Evolutionary conservation across 2,888 invertebrate species (phyloP).

Genomic region (Conops quadrifasciatus): DNA sequence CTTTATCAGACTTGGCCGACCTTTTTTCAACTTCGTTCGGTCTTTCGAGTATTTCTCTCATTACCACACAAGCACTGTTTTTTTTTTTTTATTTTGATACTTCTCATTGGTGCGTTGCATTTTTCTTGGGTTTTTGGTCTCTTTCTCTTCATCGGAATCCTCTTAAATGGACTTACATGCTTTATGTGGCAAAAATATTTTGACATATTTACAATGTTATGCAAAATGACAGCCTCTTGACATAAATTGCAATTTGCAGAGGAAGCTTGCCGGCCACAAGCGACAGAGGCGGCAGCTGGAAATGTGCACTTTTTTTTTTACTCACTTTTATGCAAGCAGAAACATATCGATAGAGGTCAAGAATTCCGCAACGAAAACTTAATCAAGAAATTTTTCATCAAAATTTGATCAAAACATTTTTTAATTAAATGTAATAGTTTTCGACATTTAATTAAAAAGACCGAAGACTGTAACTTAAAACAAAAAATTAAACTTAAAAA

Average conservation of each 20-base stretch:
- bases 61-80: conserved; percentile 22
- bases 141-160: conserved; percentile 19
- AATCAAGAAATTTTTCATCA: too few species aligned
- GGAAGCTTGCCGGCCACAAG: not conserved
- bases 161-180: conserved; percentile 30
- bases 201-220: conserved; percentile 44
- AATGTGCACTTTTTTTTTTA: too few species aligned
- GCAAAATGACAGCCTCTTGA: conserved; percentile 45
- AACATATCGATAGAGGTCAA: too few species aligned
- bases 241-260: conserved; percentile 50
- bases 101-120: conserved; percentile 23
- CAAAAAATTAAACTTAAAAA: too few species aligned
- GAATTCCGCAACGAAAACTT: too few species aligned
- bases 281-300: too few species aligned
- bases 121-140: conserved; percentile 26
- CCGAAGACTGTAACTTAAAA: too few species aligned
- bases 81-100: conserved; percentile 3
- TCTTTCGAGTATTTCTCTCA: not conserved
- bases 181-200: conserved; percentile 45
- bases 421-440: too few species aligned
- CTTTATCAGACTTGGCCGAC: not conserved
- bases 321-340: too few species aligned
- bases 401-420: too few species aligned
- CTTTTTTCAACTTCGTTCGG: not conserved
- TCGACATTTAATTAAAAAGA: too few species aligned